Percentiles rank a stretch among this genome's conserved stretches.
Evolutionary conservation across 1,140 invertebrate species (phyloP).

Genomic region (Copidosoma floridanum): DNA sequence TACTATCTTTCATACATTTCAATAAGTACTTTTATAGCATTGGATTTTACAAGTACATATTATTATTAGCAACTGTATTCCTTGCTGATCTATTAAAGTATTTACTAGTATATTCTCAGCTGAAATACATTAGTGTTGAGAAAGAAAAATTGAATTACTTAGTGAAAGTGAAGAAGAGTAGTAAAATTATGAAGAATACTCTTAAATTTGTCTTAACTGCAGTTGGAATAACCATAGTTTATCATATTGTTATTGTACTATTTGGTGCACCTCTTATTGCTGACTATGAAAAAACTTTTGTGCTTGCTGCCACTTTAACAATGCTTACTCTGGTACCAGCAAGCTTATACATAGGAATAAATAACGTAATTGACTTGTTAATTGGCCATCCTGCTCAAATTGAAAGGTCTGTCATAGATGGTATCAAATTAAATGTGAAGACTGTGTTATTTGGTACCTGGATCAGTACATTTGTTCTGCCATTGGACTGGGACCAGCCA

Average conservation of each 20-base stretch:
- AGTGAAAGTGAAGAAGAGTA: conserved; percentile 37
- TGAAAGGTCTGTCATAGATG: conserved; percentile 57
- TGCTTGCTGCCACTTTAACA: conserved; percentile 67
- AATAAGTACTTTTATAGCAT: conserved; percentile 49
- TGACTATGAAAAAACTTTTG: conserved; percentile 69
- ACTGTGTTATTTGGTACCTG: conserved; percentile 78
- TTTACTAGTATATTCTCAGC: conserved; percentile 42
- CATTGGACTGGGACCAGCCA: conserved; percentile 87
- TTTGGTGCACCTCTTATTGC: conserved; percentile 72
- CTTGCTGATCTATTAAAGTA: conserved; percentile 50
- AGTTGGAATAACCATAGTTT: conserved; percentile 49
- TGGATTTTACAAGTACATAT: conserved; percentile 48
- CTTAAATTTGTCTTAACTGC: conserved; percentile 45
- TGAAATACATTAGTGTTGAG: conserved; percentile 29
- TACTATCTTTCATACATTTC: conserved; percentile 45
- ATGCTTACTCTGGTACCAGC: conserved; percentile 67
- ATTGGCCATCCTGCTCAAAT: conserved; percentile 54
- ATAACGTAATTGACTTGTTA: conserved; percentile 58
- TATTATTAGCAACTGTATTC: conserved; percentile 46
- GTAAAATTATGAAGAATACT: conserved; percentile 38
- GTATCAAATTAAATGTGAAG: conserved; percentile 62
- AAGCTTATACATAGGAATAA: conserved; percentile 62
- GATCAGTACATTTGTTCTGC: conserved; percentile 83
- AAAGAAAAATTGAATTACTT: conserved; percentile 31
- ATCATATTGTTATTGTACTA: conserved; percentile 66